Percentiles rank a stretch among this genome's conserved stretches.
Evolutionary conservation across 2,113 vertebrate species (phyloP).

Genomic region (Dicrurus megarhynchus): DNA sequence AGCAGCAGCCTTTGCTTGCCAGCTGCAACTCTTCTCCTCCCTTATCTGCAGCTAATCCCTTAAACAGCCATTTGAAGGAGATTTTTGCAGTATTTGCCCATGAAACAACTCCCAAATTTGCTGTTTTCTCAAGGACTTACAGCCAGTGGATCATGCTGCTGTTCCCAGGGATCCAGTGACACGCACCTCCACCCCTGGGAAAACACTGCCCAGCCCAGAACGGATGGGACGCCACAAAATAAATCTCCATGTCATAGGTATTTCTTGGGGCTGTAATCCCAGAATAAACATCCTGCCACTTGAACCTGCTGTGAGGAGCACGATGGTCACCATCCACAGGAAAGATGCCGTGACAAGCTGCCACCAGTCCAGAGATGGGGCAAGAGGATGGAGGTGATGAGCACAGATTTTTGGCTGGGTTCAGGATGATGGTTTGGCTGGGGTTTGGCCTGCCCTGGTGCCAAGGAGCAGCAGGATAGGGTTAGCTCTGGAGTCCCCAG

Average conservation of each 20-base stretch:
- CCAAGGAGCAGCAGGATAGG: not conserved
- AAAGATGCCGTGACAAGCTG: not conserved
- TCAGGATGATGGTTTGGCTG: not conserved
- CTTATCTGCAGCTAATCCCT: not conserved
- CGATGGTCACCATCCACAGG: not conserved
- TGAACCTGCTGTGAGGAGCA: not conserved
- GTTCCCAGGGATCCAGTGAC: not conserved
- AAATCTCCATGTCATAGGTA: slow-evolving; percentile 5
- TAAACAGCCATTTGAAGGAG: not conserved
- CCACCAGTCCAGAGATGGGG: not conserved
- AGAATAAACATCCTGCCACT: slow-evolving; percentile 61
- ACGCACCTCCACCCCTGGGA: slow-evolving; percentile 6
- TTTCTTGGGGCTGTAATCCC: slow-evolving; percentile 66
- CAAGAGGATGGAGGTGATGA: not conserved
- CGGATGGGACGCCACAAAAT: not conserved
- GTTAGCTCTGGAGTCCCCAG: not conserved
- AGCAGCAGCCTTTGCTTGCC: not conserved
- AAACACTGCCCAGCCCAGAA: not conserved
- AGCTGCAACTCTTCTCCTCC: not conserved
- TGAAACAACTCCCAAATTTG: not conserved
- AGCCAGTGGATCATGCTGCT: not conserved
- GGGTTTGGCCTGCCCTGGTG: not conserved
- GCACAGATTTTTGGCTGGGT: not conserved
- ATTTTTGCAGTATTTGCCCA: not conserved
- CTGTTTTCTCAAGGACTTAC: slow-evolving; percentile 13